These are phyloP conservation scores for Podotricha telesiphe DNA, from an alignment of 2,888 invertebrate genomes.

Conservation along the genomic window DNA sequence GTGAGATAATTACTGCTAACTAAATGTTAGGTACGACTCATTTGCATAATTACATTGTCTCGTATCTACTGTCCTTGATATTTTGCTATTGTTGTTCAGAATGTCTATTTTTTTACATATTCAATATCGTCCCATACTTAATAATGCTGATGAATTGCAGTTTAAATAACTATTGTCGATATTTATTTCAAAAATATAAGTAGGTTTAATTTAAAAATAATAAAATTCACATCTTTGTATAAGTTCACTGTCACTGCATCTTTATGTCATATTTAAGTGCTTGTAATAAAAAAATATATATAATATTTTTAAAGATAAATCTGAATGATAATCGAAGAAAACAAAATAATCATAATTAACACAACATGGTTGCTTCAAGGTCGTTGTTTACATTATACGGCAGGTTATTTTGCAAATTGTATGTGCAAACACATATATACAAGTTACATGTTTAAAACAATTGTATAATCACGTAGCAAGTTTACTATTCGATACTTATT, in stretches of 20 bases:
- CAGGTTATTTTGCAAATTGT: slow-evolving; percentile 20
- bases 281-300: not conserved
- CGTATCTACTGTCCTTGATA: not conserved
- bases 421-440: slow-evolving; percentile 10
- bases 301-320: slow-evolving; percentile 6
- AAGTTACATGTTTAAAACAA: slow-evolving; percentile 6
- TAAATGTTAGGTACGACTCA: not conserved
- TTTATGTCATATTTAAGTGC: slow-evolving; percentile 1
- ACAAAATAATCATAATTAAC: slow-evolving; percentile 33
- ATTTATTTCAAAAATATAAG: not conserved
- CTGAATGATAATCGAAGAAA: slow-evolving; percentile 31
- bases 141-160: not conserved
- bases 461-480: not conserved
- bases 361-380: slow-evolving; percentile 34
- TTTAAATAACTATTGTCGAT: not conserved
- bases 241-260: not conserved
- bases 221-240: not conserved
- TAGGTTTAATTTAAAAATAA: too few species aligned
- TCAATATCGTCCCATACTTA: not conserved
- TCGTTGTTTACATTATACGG: slow-evolving; percentile 26
- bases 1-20: slow-evolving; percentile 54
- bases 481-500: not conserved
- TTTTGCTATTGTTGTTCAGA: not conserved
- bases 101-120: not conserved
- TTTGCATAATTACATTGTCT: slow-evolving; percentile 11